Evolutionary conservation across 2,888 invertebrate species (phyloP), one percentile per base, ranked within the genome.

Genomic region (Synergus japonicus): DNA sequence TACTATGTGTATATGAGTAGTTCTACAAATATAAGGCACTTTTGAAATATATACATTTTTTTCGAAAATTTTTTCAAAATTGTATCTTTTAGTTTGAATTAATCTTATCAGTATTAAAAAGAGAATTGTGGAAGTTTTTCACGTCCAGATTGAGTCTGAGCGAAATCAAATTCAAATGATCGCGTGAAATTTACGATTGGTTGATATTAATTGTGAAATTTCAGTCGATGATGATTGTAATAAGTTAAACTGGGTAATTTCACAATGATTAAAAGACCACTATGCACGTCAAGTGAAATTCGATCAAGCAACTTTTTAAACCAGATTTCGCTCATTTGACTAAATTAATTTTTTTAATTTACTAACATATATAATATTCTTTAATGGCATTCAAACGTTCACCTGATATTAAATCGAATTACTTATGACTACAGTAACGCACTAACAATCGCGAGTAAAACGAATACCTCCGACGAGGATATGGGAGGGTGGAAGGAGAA

Each of bases 371-470:
- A 46, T 29, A 29, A 22, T 22, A 8, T 46, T 67, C 46, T 46
- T 64, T 46, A 22, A 67, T 46, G 15, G 13, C 67, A 37, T 29
- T 69, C 15, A 54, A 49, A 69, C 8, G 15, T 46, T 29, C 29
- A 49, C 15, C 49, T 69, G 69, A 9, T 37, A 49, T 69, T 46
- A 37, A 69, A 69, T 69, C 49, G 69, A 69, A 54, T 69, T 54
- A 15, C 29, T 37, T 46, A 37, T 29, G 37, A 69, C 15, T 69
- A 49, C 37, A 46, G 49, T 46, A 69, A 49, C 22, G 22, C 46
- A 69, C 22, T 54, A 69, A 69, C n/a, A 69, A 54, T 69, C 37
- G 22, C 46, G 15, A 69, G 46, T 69, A 49, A 69, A 49, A 69
- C 29, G 49, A 69, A 49, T 54, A 37, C 1, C 15, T 15, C n/a